These are phyloP conservation scores for Colostygia pectinataria DNA, from an alignment of 2,888 invertebrate genomes.

Conservation along the genomic window DNA sequence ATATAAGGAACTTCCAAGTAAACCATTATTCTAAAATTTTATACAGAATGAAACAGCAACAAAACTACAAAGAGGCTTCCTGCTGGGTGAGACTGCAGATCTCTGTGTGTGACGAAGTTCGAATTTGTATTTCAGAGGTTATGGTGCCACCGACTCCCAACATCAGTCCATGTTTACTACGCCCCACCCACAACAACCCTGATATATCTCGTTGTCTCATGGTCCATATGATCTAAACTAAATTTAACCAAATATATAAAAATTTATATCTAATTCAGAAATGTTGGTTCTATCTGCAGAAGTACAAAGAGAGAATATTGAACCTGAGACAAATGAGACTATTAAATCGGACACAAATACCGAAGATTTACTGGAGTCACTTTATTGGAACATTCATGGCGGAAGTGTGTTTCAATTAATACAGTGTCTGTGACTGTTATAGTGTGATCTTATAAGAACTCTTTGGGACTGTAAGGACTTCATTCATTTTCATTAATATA, in stretches of 20 bases:
- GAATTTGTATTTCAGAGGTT: slow-evolving; percentile 81
- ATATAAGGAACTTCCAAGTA: background rate
- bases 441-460: slow-evolving; percentile 48
- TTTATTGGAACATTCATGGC: slow-evolving; percentile 86
- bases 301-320: slow-evolving; percentile 76
- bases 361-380: slow-evolving; percentile 79
- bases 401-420: slow-evolving; percentile 83
- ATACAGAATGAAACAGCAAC: slow-evolving; percentile 63
- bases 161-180: slow-evolving; percentile 77
- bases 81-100: slow-evolving; percentile 46
- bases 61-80: slow-evolving; percentile 66
- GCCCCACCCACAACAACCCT: slow-evolving; percentile 83
- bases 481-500: slow-evolving; percentile 26
- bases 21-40: slow-evolving; percentile 4
- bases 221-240: slow-evolving; percentile 84
- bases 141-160: slow-evolving; percentile 75
- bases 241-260: slow-evolving; percentile 35
- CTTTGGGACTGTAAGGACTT: slow-evolving; percentile 52
- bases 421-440: slow-evolving; percentile 60
- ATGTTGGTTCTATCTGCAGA: slow-evolving; percentile 81
- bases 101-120: slow-evolving; percentile 75
- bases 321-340: slow-evolving; percentile 78
- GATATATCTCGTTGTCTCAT: slow-evolving; percentile 85
- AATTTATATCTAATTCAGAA: slow-evolving; percentile 58
- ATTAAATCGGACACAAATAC: slow-evolving; percentile 70